Base-by-base conservation (phyloP, 2,113 vertebrate genomes). In the Chaenogobius annularis region DNA sequence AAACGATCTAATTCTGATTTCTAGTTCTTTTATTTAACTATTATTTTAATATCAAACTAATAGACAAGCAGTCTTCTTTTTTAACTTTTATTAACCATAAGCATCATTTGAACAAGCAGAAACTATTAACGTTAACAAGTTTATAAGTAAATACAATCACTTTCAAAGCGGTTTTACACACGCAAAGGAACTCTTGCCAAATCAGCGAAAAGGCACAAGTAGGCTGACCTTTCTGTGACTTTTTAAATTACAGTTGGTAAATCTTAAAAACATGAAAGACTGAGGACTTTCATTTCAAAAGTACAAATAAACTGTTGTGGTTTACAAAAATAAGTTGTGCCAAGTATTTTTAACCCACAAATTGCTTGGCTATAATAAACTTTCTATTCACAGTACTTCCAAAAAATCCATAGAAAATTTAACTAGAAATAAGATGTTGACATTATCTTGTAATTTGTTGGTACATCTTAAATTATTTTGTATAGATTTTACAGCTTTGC, bases 401-500 rank as follows among this genome's bases (percentile, higher is more conserved):
- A 22, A 66, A 26, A 26, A 61, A 55, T 66, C 67, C 46, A 50
- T 58, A 75, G 44, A 67, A 73, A 68, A 59, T 31, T 1, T 31
- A 14, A 0, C 26, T 76, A 46, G 58, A 75, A 76, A 69, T 74
- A 64, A 73, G 58, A 54, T 10, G 43, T n/a, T 26, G 65, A 64
- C 7, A 61, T 17, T 17, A 62, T 40, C 3, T 12, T 43, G 31
- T 63, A 35, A 8, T 17, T 31, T 7, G 7, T 35, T 14, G 23
- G 7, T n/a, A 40, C 7, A 20, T 54, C 67, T 47, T 37, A 2
- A 12, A 63, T 19, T 19, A 40, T 7, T 20, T 55, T 55, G 6
- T 11, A 11, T 55, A 19, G 48, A 31, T 59, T 31, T 95, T 89
- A 99, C 58, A 98, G 88, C 72, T 92, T 96, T 15, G 93, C 91